Evolutionary conservation across 2,797 vertebrate species (phyloP).

Genomic region (Premnoplex brunnescens): DNA sequence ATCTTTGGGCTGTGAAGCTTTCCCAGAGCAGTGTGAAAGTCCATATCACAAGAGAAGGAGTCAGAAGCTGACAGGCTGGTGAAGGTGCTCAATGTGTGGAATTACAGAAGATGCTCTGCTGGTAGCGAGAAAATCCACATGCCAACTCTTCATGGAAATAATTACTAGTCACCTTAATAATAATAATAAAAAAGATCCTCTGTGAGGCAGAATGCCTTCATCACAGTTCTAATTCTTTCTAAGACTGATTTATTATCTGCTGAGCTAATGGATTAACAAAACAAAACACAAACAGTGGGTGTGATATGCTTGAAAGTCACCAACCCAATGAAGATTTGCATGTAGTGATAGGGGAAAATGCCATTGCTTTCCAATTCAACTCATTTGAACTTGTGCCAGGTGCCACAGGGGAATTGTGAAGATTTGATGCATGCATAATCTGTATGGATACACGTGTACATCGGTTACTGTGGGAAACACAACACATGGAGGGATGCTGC

Average conservation of each 20-base stretch:
- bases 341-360: slow-evolving; percentile 1
- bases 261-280: slow-evolving; percentile 38
- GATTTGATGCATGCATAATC: slow-evolving; percentile 34
- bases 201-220: not conserved
- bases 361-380: not conserved
- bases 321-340: slow-evolving; percentile 31
- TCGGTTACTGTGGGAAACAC: not conserved
- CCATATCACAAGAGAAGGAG: not conserved
- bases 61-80: not conserved
- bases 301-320: slow-evolving; percentile 32
- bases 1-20: not conserved
- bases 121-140: not conserved
- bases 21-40: not conserved
- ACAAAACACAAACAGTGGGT: slow-evolving; percentile 23
- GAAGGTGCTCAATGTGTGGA: not conserved
- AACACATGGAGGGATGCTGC: not conserved
- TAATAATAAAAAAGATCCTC: not conserved
- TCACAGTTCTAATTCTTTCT: slow-evolving; percentile 17
- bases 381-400: slow-evolving; percentile 49
- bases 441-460: not conserved
- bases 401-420: not conserved
- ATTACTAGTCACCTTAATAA: not conserved
- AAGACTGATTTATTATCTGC: slow-evolving; percentile 27
- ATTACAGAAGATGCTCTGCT: not conserved
- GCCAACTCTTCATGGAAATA: not conserved